These are phyloP conservation scores for Fabriciana adippe DNA, from an alignment of 2,888 invertebrate species.

Conservation along the genomic window DNA sequence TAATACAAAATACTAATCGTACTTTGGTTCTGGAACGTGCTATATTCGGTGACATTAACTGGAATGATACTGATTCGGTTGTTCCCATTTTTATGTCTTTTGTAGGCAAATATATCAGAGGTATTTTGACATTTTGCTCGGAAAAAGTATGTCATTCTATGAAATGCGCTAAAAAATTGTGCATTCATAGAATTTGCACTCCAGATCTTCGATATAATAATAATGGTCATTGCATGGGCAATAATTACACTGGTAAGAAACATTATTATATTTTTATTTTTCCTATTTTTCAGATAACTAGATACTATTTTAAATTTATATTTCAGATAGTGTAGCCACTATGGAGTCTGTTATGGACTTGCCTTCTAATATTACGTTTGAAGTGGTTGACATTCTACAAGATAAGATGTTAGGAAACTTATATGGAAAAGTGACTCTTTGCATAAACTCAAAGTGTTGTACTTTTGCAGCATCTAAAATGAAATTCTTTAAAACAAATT, in stretches of 20 bases:
- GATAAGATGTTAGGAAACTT: conserved; percentile 69
- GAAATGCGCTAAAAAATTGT: conserved; percentile 67
- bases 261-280: conserved; percentile 14
- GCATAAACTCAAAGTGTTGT: conserved; percentile 67
- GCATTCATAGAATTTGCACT: conserved; percentile 63
- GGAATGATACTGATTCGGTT: conserved; percentile 69
- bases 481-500: conserved; percentile 62
- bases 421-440: conserved; percentile 71
- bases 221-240: conserved; percentile 67
- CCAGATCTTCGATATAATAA: conserved; percentile 63
- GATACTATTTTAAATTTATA: conserved; percentile 23
- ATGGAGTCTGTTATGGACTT: conserved; percentile 73
- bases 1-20: conserved; percentile 54
- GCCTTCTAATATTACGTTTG: conserved; percentile 68
- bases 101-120: conserved; percentile 72
- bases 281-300: not conserved
- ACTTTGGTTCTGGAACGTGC: conserved; percentile 63
- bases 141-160: conserved; percentile 68
- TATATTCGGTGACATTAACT: conserved; percentile 70
- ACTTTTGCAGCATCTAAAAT: conserved; percentile 65
- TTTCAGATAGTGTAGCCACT: conserved; percentile 68
- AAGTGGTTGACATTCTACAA: conserved; percentile 71
- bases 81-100: conserved; percentile 70
- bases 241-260: conserved; percentile 60
- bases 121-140: conserved; percentile 71